Evolutionary conservation across 2,888 invertebrate genomes (phyloP).

Genomic region (Gandaritis pyraliata): DNA sequence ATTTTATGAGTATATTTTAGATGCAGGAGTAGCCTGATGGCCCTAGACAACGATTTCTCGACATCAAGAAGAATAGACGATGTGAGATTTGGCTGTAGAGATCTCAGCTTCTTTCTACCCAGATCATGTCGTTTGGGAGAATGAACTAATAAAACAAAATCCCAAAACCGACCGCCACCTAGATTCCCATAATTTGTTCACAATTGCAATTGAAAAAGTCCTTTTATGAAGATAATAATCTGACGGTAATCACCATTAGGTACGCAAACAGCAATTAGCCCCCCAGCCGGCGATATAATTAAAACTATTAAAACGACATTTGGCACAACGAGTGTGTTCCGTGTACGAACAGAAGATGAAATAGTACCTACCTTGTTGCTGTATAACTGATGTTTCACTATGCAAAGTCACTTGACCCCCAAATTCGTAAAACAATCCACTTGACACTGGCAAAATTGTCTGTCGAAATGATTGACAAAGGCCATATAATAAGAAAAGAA

Average conservation of each 20-base stretch:
- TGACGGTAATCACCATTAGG: slow-evolving; percentile 51
- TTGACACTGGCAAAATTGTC: not conserved
- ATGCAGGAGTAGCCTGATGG: no score
- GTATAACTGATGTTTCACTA: slow-evolving; percentile 5
- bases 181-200: slow-evolving; percentile 32
- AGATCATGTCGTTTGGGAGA: no score
- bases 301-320: slow-evolving; percentile 81
- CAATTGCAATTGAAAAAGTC: slow-evolving; percentile 44
- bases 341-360: slow-evolving; percentile 30
- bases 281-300: slow-evolving; percentile 62
- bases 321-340: slow-evolving; percentile 59
- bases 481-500: no score
- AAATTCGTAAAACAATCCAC: no score
- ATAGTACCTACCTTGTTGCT: not conserved
- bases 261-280: slow-evolving; percentile 63
- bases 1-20: no score
- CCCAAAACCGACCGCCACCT: slow-evolving; percentile 1
- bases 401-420: not conserved
- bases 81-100: no score
- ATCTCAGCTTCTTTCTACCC: no score
- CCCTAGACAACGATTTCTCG: no score
- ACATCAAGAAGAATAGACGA: no score
- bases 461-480: no score
- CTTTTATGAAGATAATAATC: slow-evolving; percentile 43
- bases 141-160: not conserved